Conservation (phyloP, 2,888 invertebrate genomes). For the Metopia argyrocephala region DNA sequence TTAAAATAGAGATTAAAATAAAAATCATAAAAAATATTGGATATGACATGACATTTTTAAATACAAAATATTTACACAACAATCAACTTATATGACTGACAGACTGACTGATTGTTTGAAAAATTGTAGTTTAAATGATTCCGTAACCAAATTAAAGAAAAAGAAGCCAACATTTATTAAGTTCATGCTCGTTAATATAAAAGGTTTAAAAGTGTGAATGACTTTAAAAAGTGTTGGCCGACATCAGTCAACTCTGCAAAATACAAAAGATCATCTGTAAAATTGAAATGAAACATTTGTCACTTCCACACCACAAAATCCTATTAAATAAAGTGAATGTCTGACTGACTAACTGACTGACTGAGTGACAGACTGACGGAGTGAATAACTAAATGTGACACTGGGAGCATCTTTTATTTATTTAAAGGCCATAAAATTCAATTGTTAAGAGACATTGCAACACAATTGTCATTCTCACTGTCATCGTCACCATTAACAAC, state of each 20-base stretch:
- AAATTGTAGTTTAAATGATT: constrained; percentile 53
- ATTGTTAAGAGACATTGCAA: constrained; percentile 5
- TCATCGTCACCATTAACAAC: constrained; percentile 11
- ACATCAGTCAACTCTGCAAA: constrained; percentile 3
- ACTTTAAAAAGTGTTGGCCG: neutral
- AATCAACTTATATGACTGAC: constrained; percentile 1
- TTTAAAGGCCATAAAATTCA: neutral
- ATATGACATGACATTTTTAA: neutral
- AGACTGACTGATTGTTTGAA: constrained; percentile 1
- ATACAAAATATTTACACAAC: constrained; percentile 56
- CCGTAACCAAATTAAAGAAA: constrained; percentile 9
- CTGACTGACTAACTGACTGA: constrained; percentile 21
- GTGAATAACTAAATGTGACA: constrained; percentile 5
- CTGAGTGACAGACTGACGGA: constrained; percentile 15
- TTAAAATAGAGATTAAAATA: no score
- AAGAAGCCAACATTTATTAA: neutral
- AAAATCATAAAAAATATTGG: no score
- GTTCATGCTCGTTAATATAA: no score
- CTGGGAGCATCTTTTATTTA: constrained; percentile 24
- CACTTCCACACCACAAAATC: constrained; percentile 41
- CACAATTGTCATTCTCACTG: constrained; percentile 22
- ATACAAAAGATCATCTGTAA: neutral
- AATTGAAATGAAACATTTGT: constrained; percentile 43
- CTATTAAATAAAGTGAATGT: constrained; percentile 32
- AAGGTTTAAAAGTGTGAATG: constrained; percentile 3